Base-by-base conservation (phyloP, 1,140 invertebrate species). In the Contarinia nasturtii region DNA sequence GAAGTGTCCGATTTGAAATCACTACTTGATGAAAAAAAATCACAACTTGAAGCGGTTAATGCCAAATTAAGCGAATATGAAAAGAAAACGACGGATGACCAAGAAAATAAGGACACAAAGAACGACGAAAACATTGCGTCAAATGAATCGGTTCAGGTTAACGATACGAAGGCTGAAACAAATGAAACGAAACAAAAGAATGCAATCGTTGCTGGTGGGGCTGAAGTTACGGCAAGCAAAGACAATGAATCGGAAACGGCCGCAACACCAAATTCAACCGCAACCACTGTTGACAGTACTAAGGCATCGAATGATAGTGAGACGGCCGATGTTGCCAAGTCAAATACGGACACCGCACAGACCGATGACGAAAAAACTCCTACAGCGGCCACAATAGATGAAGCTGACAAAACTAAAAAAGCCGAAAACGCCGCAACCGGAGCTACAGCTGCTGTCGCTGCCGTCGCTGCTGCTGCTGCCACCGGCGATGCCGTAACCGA, bases 11-110 rank as follows among this genome's bases (percentile, higher is more conserved):
- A 54, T 41, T 56, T 61, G 19, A 57, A 54, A 10, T 51, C 52
- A 7, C 58, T 63, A 50, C 59, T 63, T 22, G 51, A 53, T 44
- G 52, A 59, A 19, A 41, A 62, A 48, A 20, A 58, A 53, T 41
- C 43, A 44, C 7, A 52, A 54, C 12, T 18, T 19, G 12, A 21
- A 46, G 33, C 21, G 37, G 37, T 40, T 12, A 18, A 40, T 5
- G 17, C 14, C 3, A 18, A 18, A 40, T 12, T 40, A 15, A 7
- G 14, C 7, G 17, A 40, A 40, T n/a, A 15, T n/a, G 17, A 15
- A 15, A 18, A n/a, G 14, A 18, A 40, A 3, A 15, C 37, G 17
- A 36, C n/a, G 8, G 34, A 10, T 36, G 17, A 40, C 14, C 4
- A 40, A 5, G 37, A 4, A 4, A 14, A 5, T 40, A 12, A 7